Base-by-base conservation (phyloP, 1,140 invertebrate species). In the Plutomurus gul region DNA sequence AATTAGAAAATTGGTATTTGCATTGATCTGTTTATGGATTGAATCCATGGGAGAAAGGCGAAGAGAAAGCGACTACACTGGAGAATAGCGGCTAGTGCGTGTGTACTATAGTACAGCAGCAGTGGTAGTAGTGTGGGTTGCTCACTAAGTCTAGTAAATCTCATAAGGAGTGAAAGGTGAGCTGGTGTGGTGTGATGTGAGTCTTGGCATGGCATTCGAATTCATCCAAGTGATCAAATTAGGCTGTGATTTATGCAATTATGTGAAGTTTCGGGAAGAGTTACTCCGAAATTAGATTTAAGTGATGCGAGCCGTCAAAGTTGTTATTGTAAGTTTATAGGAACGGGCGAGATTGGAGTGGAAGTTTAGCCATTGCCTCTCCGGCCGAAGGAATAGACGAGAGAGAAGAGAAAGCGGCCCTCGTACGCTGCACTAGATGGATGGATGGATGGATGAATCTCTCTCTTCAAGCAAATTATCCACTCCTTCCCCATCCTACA, bases 181-280 rank as follows among this genome's bases (percentile, higher is more conserved):
- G 27, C 30, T 56, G 51, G 51, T 56, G 30, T 65, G 56, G 18
- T 72, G 36, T 72, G 25, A 20, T 65, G 56, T 65, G 56, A 65
- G 30, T 65, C 56, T 65, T 65, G 56, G 70, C 56, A 65, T 77
- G 75, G 56, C 65, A 77, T 77, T 77, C 56, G 46, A 77, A 81
- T 77, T 81, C 73, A 77, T 70, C 76, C 71, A 75, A 49, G 60
- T 79, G 77, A 79, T 82, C 77, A 82, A 82, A 82, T 82, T 82
- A 79, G 77, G 40, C 49, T 78, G 74, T 80, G 81, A 82, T 77
- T 82, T 80, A 82, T 79, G 71, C 81, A 82, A 82, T 82, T 82
- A 82, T 80, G 76, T 71, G 76, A 80, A 82, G 65, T 82, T 82
- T 75, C 46, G 71, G 40, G 71, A 81, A 81, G 74, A 77, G 74